Conservation (phyloP, 2,113 vertebrate genomes). For the Amphiprion ocellaris region DNA sequence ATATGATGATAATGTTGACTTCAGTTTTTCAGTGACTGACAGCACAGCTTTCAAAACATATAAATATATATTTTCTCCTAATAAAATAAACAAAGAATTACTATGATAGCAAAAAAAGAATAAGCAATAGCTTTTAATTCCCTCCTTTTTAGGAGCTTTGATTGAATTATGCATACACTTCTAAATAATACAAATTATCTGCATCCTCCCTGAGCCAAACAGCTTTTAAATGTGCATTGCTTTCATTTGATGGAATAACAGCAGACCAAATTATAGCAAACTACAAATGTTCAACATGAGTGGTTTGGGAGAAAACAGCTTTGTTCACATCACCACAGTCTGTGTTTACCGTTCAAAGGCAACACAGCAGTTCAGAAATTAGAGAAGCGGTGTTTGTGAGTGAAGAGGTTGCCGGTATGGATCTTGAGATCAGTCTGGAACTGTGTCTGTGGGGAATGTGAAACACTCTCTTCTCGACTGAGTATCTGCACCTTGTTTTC, state of each 20-base stretch:
- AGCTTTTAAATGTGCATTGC: conserved; percentile 22
- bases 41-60: not conserved
- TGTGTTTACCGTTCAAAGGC: conserved; percentile 20
- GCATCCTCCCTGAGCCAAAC: conserved; percentile 6
- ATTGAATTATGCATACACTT: conserved; percentile 28
- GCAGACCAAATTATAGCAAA: conserved; percentile 37
- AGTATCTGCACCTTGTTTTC: conserved; percentile 7
- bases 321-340: conserved; percentile 32
- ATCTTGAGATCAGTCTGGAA: conserved; percentile 24
- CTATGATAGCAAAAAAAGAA: not conserved
- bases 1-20: not conserved
- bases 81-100: not conserved
- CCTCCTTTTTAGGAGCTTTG: conserved; percentile 28
- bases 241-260: conserved; percentile 33
- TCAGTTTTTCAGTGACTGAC: not conserved
- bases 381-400: conserved; percentile 11
- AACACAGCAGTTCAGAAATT: conserved; percentile 10
- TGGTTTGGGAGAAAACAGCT: conserved; percentile 28
- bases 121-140: conserved; percentile 15
- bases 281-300: conserved; percentile 34
- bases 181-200: conserved; percentile 48
- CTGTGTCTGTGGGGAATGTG: conserved; percentile 14
- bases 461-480: conserved; percentile 14
- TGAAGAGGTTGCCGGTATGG: conserved; percentile 8
- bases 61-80: not conserved